These are phyloP conservation scores for Rhagium mordax DNA, from an alignment of 2,888 invertebrate genomes.

Conservation along the genomic window DNA sequence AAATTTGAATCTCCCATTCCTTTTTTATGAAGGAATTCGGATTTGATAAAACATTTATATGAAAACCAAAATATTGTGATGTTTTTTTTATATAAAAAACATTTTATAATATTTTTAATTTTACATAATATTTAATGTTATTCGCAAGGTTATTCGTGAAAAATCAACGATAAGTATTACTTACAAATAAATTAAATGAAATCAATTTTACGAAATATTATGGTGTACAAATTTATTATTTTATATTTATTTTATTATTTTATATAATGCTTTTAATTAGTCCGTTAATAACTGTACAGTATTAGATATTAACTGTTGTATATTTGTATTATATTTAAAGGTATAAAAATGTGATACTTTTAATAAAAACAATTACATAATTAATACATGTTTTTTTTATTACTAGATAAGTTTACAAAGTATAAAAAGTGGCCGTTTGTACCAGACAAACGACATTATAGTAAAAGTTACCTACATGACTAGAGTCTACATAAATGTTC, in stretches of 20 bases:
- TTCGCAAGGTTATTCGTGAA: not conserved
- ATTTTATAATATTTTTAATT: not conserved
- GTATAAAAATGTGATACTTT: slow-evolving; percentile 37
- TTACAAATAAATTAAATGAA: not conserved
- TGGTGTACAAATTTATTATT: slow-evolving; percentile 33
- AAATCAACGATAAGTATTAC: not conserved
- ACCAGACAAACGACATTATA: slow-evolving; percentile 13
- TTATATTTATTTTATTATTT: slow-evolving; percentile 32
- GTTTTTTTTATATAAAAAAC: not conserved
- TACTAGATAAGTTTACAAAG: not conserved
- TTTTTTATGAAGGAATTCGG: slow-evolving; percentile 25
- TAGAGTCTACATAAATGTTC: not conserved
- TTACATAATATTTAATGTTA: not conserved
- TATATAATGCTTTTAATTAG: slow-evolving; percentile 16
- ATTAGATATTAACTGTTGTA: slow-evolving; percentile 33
- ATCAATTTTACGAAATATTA: not conserved
- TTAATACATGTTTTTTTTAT: slow-evolving; percentile 14
- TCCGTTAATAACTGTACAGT: slow-evolving; percentile 34
- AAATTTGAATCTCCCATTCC: slow-evolving; percentile 13
- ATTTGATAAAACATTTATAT: slow-evolving; percentile 20
- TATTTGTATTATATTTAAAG: slow-evolving; percentile 34
- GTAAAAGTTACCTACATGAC: not conserved
- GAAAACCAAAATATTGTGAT: not conserved
- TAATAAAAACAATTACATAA: slow-evolving; percentile 31
- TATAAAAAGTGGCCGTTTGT: slow-evolving; percentile 21